Evolutionary conservation across 2,888 invertebrate species (phyloP).

Genomic region (Himalopsyche tibetana): DNA sequence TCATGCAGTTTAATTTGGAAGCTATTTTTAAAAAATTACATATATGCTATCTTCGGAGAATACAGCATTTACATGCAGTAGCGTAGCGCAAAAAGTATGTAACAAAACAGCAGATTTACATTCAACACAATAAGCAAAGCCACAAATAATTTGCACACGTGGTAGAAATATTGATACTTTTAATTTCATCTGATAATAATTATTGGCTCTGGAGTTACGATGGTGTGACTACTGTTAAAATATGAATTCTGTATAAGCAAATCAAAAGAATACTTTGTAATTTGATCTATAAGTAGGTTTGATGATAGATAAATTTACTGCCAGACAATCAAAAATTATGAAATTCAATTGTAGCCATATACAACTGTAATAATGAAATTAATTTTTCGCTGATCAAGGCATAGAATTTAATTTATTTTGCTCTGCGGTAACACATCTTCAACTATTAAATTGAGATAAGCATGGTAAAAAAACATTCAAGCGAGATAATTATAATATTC

Average conservation of each 20-base stretch:
- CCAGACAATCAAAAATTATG: not conserved
- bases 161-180: too few relatives aligned
- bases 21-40: not conserved
- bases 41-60: not conserved
- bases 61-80: not conserved
- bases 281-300: too few relatives aligned
- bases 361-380: not conserved
- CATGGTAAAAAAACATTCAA: not conserved
- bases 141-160: too few relatives aligned
- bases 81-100: not conserved
- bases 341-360: not conserved
- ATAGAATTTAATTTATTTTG: not conserved
- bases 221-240: too few relatives aligned
- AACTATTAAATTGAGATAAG: not conserved
- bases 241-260: too few relatives aligned
- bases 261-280: too few relatives aligned
- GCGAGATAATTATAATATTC: not conserved
- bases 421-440: not conserved
- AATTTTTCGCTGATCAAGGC: not conserved
- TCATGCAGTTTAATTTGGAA: constrained; percentile 32
- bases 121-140: not conserved
- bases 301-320: too few relatives aligned
- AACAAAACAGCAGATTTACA: not conserved
- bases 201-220: too few relatives aligned
- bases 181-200: too few relatives aligned